phyloP scores from a whole-genome alignment of 2,113 vertebrate genomes.

The Pagrus major region DNA sequence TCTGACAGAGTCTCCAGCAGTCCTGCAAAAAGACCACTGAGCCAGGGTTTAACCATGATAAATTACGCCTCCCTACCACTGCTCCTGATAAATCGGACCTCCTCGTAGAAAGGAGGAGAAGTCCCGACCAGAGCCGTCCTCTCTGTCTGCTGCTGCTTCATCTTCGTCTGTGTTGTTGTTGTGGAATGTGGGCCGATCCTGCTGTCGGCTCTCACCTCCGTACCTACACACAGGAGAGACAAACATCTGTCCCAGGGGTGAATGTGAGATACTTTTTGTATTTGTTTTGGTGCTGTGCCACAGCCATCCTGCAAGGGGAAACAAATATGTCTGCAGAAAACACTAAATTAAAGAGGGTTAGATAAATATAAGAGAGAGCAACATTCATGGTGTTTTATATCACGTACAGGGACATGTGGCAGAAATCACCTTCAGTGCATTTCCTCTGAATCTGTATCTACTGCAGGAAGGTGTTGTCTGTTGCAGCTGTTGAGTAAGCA shows the following conservation, averaged over 20 bases:
- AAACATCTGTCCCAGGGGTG: conserved; percentile 21
- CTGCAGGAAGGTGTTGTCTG: conserved; percentile 12
- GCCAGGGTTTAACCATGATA: conserved; percentile 52
- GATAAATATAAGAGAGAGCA: background rate
- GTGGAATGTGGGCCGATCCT: conserved; percentile 4
- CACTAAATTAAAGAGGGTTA: background rate
- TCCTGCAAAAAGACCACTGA: conserved; percentile 8
- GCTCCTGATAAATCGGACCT: conserved; percentile 51
- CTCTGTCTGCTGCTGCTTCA: background rate
- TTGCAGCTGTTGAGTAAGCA: background rate
- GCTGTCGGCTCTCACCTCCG: conserved; percentile 14
- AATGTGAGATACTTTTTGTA: conserved; percentile 17
- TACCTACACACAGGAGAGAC: background rate
- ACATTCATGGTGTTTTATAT: background rate
- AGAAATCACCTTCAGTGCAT: conserved; percentile 3
- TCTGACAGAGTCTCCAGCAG: conserved; percentile 22
- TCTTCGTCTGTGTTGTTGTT: conserved; percentile 22
- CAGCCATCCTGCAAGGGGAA: conserved; percentile 19
- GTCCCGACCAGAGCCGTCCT: background rate
- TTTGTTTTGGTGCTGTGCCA: conserved; percentile 24
- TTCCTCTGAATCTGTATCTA: conserved; percentile 8
- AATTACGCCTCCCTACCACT: conserved; percentile 29
- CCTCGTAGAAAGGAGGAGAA: conserved; percentile 50
- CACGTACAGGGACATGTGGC: background rate
- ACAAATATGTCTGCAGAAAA: conserved; percentile 16